These are phyloP conservation scores for Machimus atricapillus DNA, from an alignment of 2,888 invertebrate genomes.

Conservation along the genomic window DNA sequence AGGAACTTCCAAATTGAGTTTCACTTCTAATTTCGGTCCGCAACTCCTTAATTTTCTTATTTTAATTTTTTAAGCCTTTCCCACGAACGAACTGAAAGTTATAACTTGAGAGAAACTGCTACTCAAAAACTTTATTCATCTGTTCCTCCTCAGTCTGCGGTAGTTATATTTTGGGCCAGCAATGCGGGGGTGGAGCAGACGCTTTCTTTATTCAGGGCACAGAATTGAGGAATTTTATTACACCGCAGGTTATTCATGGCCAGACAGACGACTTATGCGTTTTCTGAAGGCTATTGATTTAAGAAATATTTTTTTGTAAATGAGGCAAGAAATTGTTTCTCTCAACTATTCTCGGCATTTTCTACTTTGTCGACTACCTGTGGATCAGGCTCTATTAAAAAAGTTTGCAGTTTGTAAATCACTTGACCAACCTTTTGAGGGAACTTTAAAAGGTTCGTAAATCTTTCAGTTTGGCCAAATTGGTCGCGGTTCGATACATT, in stretches of 20 bases:
- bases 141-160: not conserved
- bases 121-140: not conserved
- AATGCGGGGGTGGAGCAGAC: not conserved
- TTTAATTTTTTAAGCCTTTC: not conserved
- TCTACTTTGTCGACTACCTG: not conserved
- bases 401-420: not conserved
- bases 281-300: not conserved
- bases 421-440: not conserved
- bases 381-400: not conserved
- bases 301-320: not conserved
- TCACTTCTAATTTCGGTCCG: slow-evolving; percentile 1
- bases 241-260: not conserved
- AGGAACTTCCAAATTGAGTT: slow-evolving; percentile 8
- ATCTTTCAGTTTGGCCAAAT: not conserved
- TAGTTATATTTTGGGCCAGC: not conserved
- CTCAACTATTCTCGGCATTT: not conserved
- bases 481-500: not conserved
- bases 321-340: not conserved
- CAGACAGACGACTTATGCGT: not conserved
- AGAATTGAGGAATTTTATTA: not conserved
- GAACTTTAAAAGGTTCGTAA: not conserved
- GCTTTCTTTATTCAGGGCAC: not conserved
- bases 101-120: not conserved
- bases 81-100: not conserved
- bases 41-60: not conserved